A percentile compares a stretch with the other conserved stretches of the same genome.
These are phyloP conservation scores for Phalera bucephala DNA, from an alignment of 2,888 invertebrate species.

Conservation along the genomic window DNA sequence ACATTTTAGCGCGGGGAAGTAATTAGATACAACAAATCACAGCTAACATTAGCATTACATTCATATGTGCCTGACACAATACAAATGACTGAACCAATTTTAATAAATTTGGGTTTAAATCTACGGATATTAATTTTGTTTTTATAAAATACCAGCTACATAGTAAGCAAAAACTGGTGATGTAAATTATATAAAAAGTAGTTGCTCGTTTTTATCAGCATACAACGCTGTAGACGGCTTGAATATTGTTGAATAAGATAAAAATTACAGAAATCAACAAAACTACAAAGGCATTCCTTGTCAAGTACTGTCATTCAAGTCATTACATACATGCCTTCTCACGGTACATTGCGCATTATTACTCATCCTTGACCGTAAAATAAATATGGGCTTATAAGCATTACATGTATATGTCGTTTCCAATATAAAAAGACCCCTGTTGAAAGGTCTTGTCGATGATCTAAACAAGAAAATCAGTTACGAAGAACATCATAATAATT, in stretches of 20 bases:
- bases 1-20: too few relatives aligned
- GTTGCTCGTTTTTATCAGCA: neutral
- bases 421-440: slow-evolving; percentile 28
- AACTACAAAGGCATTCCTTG: slow-evolving; percentile 41
- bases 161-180: neutral
- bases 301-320: slow-evolving; percentile 36
- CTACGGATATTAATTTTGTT: too few relatives aligned
- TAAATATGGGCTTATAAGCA: slow-evolving; percentile 29
- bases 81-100: too few relatives aligned
- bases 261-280: slow-evolving; percentile 22
- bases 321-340: slow-evolving; percentile 45
- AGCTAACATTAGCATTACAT: too few relatives aligned
- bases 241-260: slow-evolving; percentile 19
- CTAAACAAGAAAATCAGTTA: slow-evolving; percentile 15
- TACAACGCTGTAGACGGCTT: slow-evolving; percentile 10
- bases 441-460: slow-evolving; percentile 8
- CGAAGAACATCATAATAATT: slow-evolving; percentile 18
- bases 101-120: too few relatives aligned
- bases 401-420: slow-evolving; percentile 16
- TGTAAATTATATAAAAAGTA: neutral
- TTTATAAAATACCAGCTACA: too few relatives aligned
- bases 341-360: slow-evolving; percentile 35
- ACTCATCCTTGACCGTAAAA: slow-evolving; percentile 68
- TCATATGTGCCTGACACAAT: too few relatives aligned
- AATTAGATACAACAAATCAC: too few relatives aligned